Evolutionary conservation across 2,113 vertebrate genomes (phyloP).

Genomic region (Elaphurus davidianus): DNA sequence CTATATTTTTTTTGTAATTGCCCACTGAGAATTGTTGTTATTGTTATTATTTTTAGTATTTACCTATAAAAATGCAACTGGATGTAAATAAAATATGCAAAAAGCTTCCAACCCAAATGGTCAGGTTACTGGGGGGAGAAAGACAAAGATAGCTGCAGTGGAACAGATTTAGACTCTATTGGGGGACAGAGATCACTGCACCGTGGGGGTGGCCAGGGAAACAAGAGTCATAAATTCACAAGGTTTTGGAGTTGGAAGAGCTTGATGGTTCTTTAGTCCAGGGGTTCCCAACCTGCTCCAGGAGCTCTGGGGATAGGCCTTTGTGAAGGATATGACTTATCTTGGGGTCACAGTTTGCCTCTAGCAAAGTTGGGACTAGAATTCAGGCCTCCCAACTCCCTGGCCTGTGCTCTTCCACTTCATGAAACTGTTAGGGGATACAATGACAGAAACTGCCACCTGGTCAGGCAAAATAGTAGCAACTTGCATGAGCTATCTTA

Average conservation of each 20-base stretch:
- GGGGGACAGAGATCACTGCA: background rate
- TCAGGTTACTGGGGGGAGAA: background rate
- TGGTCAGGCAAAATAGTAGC: background rate
- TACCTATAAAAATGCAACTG: background rate
- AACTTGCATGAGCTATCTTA: background rate
- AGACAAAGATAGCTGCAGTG: background rate
- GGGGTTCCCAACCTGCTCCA: background rate
- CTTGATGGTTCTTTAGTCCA: background rate
- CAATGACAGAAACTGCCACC: background rate
- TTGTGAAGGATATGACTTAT: background rate
- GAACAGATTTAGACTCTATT: background rate
- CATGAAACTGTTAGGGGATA: background rate
- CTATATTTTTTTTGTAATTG: background rate
- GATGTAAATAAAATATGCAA: background rate
- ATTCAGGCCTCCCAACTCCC: background rate
- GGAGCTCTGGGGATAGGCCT: background rate
- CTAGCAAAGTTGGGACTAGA: background rate
- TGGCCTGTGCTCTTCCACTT: background rate
- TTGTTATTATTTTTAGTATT: slow-evolving; percentile 1
- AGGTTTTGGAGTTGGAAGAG: background rate
- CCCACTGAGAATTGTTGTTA: background rate
- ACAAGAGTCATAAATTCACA: background rate
- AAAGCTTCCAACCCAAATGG: background rate
- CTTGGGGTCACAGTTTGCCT: background rate
- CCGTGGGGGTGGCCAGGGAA: background rate